phyloP scores from a whole-genome alignment of 2,888 invertebrate species.

The Stenoptilia bipunctidactyla region DNA sequence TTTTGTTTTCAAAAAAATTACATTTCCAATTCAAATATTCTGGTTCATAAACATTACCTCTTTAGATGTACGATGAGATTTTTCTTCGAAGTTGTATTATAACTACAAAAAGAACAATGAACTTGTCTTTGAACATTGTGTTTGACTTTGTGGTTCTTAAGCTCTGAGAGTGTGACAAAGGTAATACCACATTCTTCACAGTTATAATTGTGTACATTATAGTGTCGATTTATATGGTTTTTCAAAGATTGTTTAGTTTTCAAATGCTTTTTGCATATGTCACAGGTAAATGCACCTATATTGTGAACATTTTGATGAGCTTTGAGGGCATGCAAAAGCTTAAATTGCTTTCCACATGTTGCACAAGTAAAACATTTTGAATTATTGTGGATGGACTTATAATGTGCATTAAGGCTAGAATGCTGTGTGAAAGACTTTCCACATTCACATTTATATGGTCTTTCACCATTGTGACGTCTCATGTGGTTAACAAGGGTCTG shows the following conservation, averaged over 20 bases:
- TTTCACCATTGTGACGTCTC: constrained; percentile 53
- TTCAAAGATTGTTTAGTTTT: constrained; percentile 48
- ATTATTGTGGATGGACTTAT: constrained; percentile 43
- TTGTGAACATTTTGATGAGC: constrained; percentile 52
- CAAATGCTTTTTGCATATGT: constrained; percentile 46
- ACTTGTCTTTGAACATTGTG: constrained; percentile 38
- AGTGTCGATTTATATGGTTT: constrained; percentile 53
- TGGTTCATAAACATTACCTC: too few relatives aligned
- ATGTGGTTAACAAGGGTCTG: constrained; percentile 59
- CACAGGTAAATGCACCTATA: constrained; percentile 37
- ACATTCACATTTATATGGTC: constrained; percentile 56
- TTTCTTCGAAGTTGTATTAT: constrained; percentile 50
- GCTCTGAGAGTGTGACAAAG: constrained; percentile 56
- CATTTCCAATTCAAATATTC: too few relatives aligned
- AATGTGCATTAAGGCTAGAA: constrained; percentile 50
- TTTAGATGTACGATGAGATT: constrained; percentile 49
- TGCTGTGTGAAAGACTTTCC: constrained; percentile 56
- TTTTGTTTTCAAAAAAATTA: too few relatives aligned
- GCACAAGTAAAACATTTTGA: constrained; percentile 47
- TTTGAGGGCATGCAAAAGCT: constrained; percentile 52
- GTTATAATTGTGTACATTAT: constrained; percentile 52
- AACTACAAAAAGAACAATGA: constrained; percentile 52
- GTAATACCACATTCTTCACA: constrained; percentile 61
- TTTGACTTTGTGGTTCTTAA: constrained; percentile 50
- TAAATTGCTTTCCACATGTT: constrained; percentile 60